These are phyloP conservation scores for Rhinichthys osculus DNA, from an alignment of 2,797 vertebrate species.

Conservation along the genomic window DNA sequence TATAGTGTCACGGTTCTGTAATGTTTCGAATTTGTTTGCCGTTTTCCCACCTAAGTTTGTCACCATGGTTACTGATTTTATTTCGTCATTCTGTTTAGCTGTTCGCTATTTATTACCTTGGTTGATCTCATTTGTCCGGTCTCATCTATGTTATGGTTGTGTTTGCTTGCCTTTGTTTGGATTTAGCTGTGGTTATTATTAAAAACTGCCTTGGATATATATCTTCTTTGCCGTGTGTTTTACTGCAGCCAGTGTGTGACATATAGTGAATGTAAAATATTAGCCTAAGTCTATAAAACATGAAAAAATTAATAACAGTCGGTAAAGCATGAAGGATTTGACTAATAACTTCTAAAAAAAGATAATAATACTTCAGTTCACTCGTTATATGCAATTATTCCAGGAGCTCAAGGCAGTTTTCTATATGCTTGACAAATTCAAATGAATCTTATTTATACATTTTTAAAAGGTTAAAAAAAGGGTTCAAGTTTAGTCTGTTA, in stretches of 20 bases:
- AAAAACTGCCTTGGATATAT: too few relatives aligned
- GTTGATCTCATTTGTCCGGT: too few relatives aligned
- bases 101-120: not conserved
- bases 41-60: not conserved
- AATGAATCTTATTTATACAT: not conserved
- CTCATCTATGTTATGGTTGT: too few relatives aligned
- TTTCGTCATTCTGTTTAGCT: not conserved
- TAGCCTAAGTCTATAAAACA: not conserved
- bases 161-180: too few relatives aligned
- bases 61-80: not conserved
- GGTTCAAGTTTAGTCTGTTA: not conserved
- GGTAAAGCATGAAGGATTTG: not conserved
- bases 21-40: not conserved
- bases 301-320: not conserved
- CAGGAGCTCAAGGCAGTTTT: not conserved
- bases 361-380: not conserved
- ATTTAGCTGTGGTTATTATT: too few relatives aligned
- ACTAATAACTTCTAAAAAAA: not conserved
- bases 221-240: too few relatives aligned
- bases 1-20: not conserved
- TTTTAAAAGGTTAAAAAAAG: not conserved
- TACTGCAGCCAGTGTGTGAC: too few relatives aligned
- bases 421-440: not conserved
- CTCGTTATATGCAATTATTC: not conserved
- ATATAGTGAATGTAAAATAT: not conserved